These are phyloP conservation scores for Dolichomitus sp. DNA, from an alignment of 2,888 invertebrate species.

Conservation along the genomic window DNA sequence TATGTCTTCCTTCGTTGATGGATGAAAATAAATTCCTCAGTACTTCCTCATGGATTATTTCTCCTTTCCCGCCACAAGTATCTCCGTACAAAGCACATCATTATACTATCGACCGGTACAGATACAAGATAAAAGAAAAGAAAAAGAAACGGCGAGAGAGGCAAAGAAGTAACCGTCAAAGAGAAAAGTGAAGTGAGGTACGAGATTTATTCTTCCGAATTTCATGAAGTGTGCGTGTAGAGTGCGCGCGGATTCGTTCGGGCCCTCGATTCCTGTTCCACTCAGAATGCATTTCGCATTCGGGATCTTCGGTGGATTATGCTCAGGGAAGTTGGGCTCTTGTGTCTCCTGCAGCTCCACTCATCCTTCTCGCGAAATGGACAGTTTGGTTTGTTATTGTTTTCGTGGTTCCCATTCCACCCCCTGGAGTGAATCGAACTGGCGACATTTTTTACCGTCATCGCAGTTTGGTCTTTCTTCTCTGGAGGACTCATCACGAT, in stretches of 20 bases:
- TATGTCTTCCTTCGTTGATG: constrained; percentile 40
- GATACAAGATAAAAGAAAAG: constrained; percentile 52
- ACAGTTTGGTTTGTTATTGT: constrained; percentile 78
- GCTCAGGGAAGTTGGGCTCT: constrained; percentile 66
- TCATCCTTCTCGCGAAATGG: constrained; percentile 73
- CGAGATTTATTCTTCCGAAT: constrained; percentile 85
- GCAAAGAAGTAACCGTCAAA: constrained; percentile 60
- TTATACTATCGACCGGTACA: constrained; percentile 57
- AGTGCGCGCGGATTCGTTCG: constrained; percentile 34
- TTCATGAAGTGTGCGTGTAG: constrained; percentile 70
- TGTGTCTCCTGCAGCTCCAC: constrained; percentile 60
- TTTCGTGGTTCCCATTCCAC: constrained; percentile 65
- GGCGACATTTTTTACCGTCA: constrained; percentile 25
- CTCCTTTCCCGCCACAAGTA: constrained; percentile 17
- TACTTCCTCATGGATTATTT: constrained; percentile 51
- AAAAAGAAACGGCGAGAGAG: constrained; percentile 21
- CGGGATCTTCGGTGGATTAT: constrained; percentile 82
- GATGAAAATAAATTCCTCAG: constrained; percentile 55
- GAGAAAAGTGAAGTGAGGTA: constrained; percentile 69
- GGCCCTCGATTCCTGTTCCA: constrained; percentile 37
- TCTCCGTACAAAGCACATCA: constrained; percentile 36
- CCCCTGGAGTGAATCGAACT: constrained; percentile 22
- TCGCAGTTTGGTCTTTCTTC: constrained; percentile 2
- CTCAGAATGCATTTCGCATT: constrained; percentile 84
- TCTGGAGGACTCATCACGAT: neutral